Evolutionary conservation across 2,113 vertebrate species (phyloP).

Genomic region (Camelus bactrianus): DNA sequence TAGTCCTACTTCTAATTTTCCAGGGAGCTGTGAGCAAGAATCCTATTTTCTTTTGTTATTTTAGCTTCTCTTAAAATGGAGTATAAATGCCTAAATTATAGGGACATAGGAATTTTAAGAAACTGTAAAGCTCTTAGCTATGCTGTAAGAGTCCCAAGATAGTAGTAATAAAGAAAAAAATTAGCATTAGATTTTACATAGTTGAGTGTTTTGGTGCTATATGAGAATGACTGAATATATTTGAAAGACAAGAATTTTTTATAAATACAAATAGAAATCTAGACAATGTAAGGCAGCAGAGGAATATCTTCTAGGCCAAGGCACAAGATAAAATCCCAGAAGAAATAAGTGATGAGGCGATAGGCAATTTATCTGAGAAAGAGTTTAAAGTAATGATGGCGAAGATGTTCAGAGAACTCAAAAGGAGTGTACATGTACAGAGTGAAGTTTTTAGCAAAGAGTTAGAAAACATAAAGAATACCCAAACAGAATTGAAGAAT

Average conservation of each 20-base stretch:
- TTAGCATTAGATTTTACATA: slow-evolving; percentile 32
- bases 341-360: too few species aligned
- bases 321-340: too few species aligned
- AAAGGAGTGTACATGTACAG: too few species aligned
- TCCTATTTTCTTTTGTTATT: not conserved
- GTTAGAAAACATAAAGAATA: too few species aligned
- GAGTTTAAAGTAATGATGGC: too few species aligned
- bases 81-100: slow-evolving; percentile 18
- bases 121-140: not conserved
- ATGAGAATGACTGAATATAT: slow-evolving; percentile 34
- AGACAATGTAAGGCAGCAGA: too few species aligned
- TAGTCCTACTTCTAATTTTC: slow-evolving; percentile 6
- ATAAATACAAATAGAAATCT: not conserved
- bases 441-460: too few species aligned
- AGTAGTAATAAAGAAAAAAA: not conserved
- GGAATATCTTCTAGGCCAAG: too few species aligned
- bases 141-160: not conserved
- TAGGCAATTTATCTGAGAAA: too few species aligned
- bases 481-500: too few species aligned
- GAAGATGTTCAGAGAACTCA: too few species aligned
- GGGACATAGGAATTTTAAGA: not conserved
- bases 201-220: not conserved
- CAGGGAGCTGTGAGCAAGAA: slow-evolving; percentile 21
- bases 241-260: not conserved
- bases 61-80: slow-evolving; percentile 10